These are phyloP conservation scores for Sturmia bella DNA, from an alignment of 2,888 invertebrate genomes.

Conservation along the genomic window DNA sequence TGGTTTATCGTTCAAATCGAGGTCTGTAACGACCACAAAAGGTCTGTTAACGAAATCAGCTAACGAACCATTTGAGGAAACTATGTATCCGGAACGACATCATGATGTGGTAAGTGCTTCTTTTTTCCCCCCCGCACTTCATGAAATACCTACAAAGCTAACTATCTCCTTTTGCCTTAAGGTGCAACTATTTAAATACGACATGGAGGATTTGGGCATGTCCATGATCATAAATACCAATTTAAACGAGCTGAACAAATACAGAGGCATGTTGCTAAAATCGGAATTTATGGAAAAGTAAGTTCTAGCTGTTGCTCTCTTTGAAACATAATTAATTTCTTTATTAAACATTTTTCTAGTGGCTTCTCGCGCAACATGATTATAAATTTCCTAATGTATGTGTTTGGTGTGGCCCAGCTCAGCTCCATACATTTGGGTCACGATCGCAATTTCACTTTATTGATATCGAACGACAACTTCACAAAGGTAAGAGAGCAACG, in stretches of 20 bases:
- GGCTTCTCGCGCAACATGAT: constrained; percentile 81
- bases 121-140: not conserved
- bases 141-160: too few relatives aligned
- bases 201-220: constrained; percentile 79
- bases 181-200: constrained; percentile 79
- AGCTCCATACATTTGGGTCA: constrained; percentile 81
- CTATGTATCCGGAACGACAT: constrained; percentile 79
- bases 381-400: constrained; percentile 80
- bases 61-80: constrained; percentile 77
- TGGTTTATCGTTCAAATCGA: constrained; percentile 81
- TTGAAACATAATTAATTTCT: not conserved
- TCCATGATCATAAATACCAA: constrained; percentile 79
- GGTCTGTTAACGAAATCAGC: constrained; percentile 79
- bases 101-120: constrained; percentile 78
- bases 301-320: not conserved
- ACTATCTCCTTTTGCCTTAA: too few relatives aligned
- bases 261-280: constrained; percentile 80
- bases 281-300: constrained; percentile 82
- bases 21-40: constrained; percentile 80
- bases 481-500: constrained; percentile 79
- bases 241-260: constrained; percentile 80
- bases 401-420: constrained; percentile 80
- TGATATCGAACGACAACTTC: constrained; percentile 80
- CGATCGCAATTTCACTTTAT: constrained; percentile 81
- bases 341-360: constrained; percentile 71